These are phyloP conservation scores for Gasterosteus aculeatus DNA, from an alignment of 2,113 vertebrate genomes.

Conservation along the genomic window DNA sequence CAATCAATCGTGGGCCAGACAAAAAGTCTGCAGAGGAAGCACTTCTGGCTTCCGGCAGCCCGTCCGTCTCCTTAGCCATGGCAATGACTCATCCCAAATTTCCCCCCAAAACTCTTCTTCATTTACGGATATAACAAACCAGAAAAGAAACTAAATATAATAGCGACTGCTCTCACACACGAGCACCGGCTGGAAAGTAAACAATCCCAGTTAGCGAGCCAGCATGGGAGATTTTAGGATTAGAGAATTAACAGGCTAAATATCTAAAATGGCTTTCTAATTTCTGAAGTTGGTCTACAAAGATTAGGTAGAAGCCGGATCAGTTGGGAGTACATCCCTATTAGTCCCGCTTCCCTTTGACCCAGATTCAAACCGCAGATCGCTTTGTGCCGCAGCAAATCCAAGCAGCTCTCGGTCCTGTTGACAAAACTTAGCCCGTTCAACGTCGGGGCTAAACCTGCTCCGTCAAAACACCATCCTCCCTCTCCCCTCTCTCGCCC, in stretches of 20 bases:
- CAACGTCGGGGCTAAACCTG: slow-evolving; percentile 48
- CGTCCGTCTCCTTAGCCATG: slow-evolving; percentile 45
- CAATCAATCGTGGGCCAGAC: slow-evolving; percentile 72
- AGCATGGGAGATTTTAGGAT: slow-evolving; percentile 60
- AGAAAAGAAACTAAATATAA: slow-evolving; percentile 35
- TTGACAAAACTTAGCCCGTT: slow-evolving; percentile 66
- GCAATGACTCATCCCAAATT: slow-evolving; percentile 53
- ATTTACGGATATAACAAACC: slow-evolving; percentile 41
- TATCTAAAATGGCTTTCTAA: slow-evolving; percentile 68
- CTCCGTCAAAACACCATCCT: slow-evolving; percentile 52
- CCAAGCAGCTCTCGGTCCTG: slow-evolving; percentile 58
- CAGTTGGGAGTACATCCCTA: slow-evolving; percentile 50
- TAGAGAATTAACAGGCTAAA: slow-evolving; percentile 62
- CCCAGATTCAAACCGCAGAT: slow-evolving; percentile 63
- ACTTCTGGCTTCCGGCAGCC: slow-evolving; percentile 51
- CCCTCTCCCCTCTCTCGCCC: slow-evolving; percentile 22
- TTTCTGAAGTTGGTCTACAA: slow-evolving; percentile 53
- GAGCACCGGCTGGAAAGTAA: slow-evolving; percentile 35
- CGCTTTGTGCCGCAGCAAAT: slow-evolving; percentile 48
- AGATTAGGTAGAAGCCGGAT: slow-evolving; percentile 59
- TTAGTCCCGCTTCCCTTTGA: slow-evolving; percentile 64
- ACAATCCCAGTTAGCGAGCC: slow-evolving; percentile 41
- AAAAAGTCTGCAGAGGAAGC: slow-evolving; percentile 60
- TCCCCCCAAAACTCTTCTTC: slow-evolving; percentile 32
- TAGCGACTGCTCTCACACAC: slow-evolving; percentile 11